phyloP scores from a whole-genome alignment of 2,797 vertebrate species.

The Phrynocephalus vlangalii region DNA sequence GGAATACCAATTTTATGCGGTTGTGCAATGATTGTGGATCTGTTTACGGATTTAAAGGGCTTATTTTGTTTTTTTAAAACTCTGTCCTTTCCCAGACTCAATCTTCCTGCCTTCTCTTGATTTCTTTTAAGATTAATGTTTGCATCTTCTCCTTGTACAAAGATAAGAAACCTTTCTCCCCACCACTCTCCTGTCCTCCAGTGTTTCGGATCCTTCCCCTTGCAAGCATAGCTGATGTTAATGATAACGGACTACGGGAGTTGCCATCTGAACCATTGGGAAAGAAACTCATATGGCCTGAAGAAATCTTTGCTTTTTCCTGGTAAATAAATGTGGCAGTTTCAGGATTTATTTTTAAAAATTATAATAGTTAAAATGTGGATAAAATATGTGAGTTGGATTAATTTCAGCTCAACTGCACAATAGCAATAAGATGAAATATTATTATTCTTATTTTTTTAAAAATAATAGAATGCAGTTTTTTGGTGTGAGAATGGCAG shows the following conservation, averaged over 20 bases:
- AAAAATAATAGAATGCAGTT: not conserved
- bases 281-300: not conserved
- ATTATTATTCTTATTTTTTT: not conserved
- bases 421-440: not conserved
- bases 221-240: not conserved
- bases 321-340: not conserved
- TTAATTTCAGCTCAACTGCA: not conserved
- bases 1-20: not conserved
- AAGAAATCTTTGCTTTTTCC: not conserved
- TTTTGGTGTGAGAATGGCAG: not conserved
- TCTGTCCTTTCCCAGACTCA: not conserved
- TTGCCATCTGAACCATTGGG: not conserved
- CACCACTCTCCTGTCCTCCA: not conserved
- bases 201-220: no score
- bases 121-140: not conserved
- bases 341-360: not conserved
- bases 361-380: not conserved
- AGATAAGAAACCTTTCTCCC: no score
- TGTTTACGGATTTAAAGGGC: not conserved
- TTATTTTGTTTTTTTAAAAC: not conserved
- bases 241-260: not conserved
- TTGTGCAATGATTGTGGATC: not conserved
- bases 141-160: not conserved
- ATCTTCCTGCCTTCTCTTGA: not conserved
- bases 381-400: not conserved